Evolutionary conservation across 2,888 invertebrate genomes (phyloP), one percentile per base, ranked within the genome.

Genomic region (Crossocerus cetratus): DNA sequence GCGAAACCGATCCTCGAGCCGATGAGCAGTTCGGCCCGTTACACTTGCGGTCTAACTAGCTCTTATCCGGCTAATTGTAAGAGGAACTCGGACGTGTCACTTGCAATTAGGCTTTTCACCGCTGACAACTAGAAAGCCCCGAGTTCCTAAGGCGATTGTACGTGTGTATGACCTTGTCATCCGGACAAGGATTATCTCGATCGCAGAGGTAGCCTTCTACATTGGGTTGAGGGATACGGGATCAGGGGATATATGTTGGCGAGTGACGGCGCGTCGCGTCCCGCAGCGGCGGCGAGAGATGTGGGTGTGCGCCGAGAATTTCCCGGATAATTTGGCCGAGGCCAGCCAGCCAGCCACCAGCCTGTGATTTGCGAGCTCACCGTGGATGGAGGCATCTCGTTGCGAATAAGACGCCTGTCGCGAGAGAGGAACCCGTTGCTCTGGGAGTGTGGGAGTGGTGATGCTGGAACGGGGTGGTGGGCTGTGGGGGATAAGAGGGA

Each of bases 311-410:
- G 58, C 64, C 69, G 62, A 66, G 78, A 82, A 83, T 84, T 83
- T 83, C 78, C 76, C 65, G 77, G 79, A 83, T 79, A 83, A 83
- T 84, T 84, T 82, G 77, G 69, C 70, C 69, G 58, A 45, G 77
- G 69, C 70, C 67, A 74, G 72, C 72, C 72, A 66, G 69, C 70
- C 67, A 74, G 72, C 72, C 72, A 66, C 69, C 74, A 77, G 77
- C 81, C 81, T 80, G 83, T 85, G 86, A 86, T 86, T 85, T 83
- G 80, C 83, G 76, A 84, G 80, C 78, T 82, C 69, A 71, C 77
- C 77, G 81, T 83, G 79, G 80, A 82, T 80, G 76, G 61, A 72
- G 76, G 78, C 69, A 69, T 77, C 74, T 77, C 75, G 54, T 43
- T 53, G 55, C 59, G 77, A 76, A 81, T 77, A 77, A 83, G 77